Evolutionary conservation across 2,113 vertebrate species (phyloP).

Genomic region (Sitta europaea): DNA sequence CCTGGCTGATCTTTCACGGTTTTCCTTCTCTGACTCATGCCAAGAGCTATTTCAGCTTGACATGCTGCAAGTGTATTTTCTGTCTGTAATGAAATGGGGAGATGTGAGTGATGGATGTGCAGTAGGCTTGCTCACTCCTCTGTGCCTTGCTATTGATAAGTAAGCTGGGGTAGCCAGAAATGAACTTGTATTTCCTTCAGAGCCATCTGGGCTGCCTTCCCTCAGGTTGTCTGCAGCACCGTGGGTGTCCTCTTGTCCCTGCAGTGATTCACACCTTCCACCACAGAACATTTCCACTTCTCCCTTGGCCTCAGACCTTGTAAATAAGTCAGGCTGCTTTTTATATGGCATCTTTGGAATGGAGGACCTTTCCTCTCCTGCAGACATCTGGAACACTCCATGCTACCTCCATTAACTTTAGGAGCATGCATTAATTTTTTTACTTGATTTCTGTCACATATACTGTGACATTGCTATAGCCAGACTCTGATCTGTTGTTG

Average conservation of each 20-base stretch:
- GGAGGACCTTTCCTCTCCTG: not conserved
- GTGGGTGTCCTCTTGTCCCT: not conserved
- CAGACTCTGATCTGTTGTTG: not conserved
- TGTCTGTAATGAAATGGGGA: conserved; percentile 1
- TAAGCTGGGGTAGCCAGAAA: not conserved
- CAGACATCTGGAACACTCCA: not conserved
- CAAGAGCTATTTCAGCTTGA: conserved; percentile 13
- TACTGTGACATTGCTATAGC: not conserved
- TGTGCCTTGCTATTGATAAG: not conserved
- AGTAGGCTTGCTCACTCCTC: not conserved
- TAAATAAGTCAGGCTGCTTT: not conserved
- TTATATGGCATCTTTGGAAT: not conserved
- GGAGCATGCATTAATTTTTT: not conserved
- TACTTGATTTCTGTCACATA: fast-evolving
- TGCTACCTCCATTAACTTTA: not conserved
- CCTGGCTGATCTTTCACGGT: not conserved
- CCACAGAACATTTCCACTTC: not conserved
- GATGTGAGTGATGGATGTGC: not conserved
- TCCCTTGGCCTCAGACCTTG: not conserved
- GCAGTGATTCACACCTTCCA: not conserved
- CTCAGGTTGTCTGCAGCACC: not conserved
- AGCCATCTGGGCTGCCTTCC: not conserved
- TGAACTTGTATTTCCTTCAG: not conserved
- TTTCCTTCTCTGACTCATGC: not conserved
- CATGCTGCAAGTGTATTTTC: not conserved